phyloP scores from a whole-genome alignment of 2,797 vertebrate genomes.

The Danio jaintianensis region DNA sequence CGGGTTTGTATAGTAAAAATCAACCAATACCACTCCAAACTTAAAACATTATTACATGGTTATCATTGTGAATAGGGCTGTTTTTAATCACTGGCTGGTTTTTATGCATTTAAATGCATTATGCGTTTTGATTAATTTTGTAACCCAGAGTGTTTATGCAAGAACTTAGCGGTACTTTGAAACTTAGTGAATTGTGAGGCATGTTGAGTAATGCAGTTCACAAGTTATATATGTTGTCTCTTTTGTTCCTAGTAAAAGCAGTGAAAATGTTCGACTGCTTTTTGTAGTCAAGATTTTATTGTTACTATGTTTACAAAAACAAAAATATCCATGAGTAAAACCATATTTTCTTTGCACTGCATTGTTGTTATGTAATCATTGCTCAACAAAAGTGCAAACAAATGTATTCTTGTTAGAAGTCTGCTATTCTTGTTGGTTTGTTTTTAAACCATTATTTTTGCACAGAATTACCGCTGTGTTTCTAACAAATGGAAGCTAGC shows the following conservation, averaged over 20 bases:
- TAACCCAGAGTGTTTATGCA: no score
- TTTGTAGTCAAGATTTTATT: neutral
- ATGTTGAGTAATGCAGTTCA: neutral
- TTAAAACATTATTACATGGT: no score
- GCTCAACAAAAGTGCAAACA: neutral
- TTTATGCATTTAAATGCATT: no score
- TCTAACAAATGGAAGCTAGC: slow-evolving; percentile 7
- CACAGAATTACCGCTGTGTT: neutral
- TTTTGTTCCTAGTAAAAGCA: neutral
- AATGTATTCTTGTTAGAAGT: neutral
- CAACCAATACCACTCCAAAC: no score
- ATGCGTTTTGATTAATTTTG: no score
- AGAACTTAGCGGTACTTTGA: no score
- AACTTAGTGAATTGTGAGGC: no score
- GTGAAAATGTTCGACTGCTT: neutral
- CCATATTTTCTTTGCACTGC: neutral
- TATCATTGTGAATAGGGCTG: no score
- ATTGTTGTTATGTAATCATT: neutral
- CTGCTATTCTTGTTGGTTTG: neutral
- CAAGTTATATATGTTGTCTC: neutral
- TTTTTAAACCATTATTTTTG: neutral
- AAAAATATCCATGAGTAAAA: neutral
- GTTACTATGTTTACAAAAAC: neutral
- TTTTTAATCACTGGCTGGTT: no score
- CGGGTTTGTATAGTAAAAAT: no score